Conservation (phyloP, 92 coral and sea anemone species). For the Palythoa grandiflora region DNA sequence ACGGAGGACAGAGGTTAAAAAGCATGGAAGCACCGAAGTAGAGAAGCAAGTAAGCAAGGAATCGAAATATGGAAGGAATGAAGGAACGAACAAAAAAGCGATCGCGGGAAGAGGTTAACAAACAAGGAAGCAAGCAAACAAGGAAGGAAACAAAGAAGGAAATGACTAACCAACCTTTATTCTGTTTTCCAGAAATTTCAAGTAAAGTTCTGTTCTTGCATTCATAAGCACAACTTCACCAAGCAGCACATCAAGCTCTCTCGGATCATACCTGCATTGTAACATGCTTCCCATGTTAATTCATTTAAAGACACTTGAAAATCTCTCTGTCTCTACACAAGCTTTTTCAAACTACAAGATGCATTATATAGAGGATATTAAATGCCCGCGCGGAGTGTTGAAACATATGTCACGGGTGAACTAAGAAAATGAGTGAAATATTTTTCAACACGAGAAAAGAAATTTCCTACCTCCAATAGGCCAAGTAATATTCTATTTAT, state of each 20-base stretch:
- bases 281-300: background rate
- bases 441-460: too few species aligned
- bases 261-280: conserved; percentile 86
- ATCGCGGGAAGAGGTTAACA: background rate
- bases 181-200: conserved; percentile 84
- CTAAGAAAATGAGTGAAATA: too few species aligned
- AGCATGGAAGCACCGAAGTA: background rate
- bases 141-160: background rate
- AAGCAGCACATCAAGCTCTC: conserved; percentile 88
- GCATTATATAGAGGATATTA: too few species aligned
- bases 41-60: background rate
- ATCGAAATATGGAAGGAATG: background rate
- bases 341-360: too few species aligned
- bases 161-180: conserved; percentile 56
- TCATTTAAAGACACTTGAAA: background rate
- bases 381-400: too few species aligned
- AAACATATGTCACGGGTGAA: too few species aligned
- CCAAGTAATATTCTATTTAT: too few species aligned
- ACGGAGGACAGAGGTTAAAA: too few species aligned
- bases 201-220: conserved; percentile 96
- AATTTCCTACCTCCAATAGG: too few species aligned
- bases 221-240: conserved; percentile 96
- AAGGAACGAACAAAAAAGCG: background rate
- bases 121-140: background rate
- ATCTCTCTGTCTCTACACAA: too few species aligned